Conservation (phyloP, 2,113 vertebrate genomes). For the Spermophilus dauricus region DNA sequence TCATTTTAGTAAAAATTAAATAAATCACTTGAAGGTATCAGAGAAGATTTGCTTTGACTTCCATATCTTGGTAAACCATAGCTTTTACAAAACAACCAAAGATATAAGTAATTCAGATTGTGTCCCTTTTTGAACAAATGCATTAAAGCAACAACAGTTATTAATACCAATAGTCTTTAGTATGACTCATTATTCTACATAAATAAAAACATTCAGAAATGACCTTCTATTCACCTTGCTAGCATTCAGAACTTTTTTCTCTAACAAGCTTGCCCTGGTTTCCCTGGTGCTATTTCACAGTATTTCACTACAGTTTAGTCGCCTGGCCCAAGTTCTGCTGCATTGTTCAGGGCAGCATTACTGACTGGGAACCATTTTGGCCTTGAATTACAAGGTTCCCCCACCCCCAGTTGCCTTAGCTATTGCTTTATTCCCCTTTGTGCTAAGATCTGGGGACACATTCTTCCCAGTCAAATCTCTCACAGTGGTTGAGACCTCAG, state of each 20-base stretch:
- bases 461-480: background rate
- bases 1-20: background rate
- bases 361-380: background rate
- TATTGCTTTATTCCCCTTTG: background rate
- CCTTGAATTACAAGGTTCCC: background rate
- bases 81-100: background rate
- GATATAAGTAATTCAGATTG: background rate
- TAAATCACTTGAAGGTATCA: background rate
- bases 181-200: background rate
- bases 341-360: background rate
- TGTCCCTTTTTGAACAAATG: slow-evolving; percentile 39
- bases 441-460: background rate
- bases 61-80: background rate
- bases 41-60: background rate
- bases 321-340: background rate
- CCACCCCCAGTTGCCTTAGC: background rate
- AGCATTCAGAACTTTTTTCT: background rate
- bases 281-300: background rate
- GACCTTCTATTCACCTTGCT: slow-evolving; percentile 68
- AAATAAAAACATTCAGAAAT: slow-evolving; percentile 53
- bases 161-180: background rate
- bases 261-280: background rate
- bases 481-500: background rate
- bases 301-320: background rate
- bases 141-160: slow-evolving; percentile 39